Evolutionary conservation across 2,888 invertebrate genomes (phyloP).

Genomic region (Cistogaster globosa): DNA sequence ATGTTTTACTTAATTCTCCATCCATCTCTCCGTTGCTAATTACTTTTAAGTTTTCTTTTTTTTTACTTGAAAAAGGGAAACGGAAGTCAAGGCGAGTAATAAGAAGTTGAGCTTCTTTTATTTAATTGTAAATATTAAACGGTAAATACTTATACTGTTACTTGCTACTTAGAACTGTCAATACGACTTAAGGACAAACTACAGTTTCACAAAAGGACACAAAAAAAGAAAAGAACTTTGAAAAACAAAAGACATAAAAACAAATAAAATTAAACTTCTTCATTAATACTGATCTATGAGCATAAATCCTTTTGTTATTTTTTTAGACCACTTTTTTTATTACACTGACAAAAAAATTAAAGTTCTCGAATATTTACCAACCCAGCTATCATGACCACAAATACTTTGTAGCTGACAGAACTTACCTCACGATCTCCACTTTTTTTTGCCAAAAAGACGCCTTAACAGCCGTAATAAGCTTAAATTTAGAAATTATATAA

Average conservation of each 20-base stretch:
- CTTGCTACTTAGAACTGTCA: slow-evolving; percentile 40
- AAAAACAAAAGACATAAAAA: slow-evolving; percentile 54
- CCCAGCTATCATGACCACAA: too few species aligned
- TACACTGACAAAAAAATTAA: slow-evolving; percentile 32
- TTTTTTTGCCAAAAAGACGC: too few species aligned
- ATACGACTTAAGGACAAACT: slow-evolving; percentile 31
- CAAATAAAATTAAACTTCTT: slow-evolving; percentile 77
- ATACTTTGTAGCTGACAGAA: too few species aligned
- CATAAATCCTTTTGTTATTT: slow-evolving; percentile 80
- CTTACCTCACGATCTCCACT: too few species aligned
- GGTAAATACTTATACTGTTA: slow-evolving; percentile 50
- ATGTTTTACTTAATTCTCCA: slow-evolving; percentile 61
- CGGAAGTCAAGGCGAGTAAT: slow-evolving; percentile 24
- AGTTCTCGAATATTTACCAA: too few species aligned
- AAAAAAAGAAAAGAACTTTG: slow-evolving; percentile 12
- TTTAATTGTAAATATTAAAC: slow-evolving; percentile 38
- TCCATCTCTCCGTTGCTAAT: neutral
- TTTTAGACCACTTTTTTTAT: neutral
- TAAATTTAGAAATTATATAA: too few species aligned
- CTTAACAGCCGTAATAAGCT: too few species aligned
- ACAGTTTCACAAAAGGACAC: neutral
- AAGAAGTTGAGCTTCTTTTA: slow-evolving; percentile 19
- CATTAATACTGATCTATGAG: slow-evolving; percentile 84
- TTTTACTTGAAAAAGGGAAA: slow-evolving; percentile 13
- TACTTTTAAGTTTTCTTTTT: neutral